Evolutionary conservation across 2,797 vertebrate genomes (phyloP).

Genomic region (Rhynchonycteris naso): DNA sequence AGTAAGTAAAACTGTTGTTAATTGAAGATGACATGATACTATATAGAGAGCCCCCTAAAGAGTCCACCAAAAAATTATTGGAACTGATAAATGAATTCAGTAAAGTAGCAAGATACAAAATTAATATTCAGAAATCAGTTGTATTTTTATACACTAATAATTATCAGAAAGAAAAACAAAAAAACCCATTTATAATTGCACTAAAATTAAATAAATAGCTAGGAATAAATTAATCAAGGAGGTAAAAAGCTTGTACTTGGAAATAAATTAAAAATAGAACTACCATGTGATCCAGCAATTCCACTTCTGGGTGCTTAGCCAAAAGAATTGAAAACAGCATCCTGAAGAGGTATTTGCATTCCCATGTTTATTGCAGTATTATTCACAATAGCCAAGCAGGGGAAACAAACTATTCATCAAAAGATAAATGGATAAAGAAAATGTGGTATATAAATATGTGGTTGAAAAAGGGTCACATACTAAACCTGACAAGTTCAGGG

Average conservation of each 20-base stretch:
- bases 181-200: too few species aligned
- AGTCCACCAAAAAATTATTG: too few species aligned
- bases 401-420: background rate
- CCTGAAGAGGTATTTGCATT: background rate
- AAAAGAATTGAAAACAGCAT: background rate
- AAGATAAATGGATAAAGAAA: background rate
- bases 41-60: too few species aligned
- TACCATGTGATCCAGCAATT: slow-evolving; percentile 22
- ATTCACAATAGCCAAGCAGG: background rate
- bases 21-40: too few species aligned
- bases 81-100: too few species aligned
- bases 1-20: too few species aligned
- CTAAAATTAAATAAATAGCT: background rate
- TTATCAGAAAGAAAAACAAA: background rate
- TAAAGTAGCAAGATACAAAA: too few species aligned
- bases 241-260: background rate
- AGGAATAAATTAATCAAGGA: background rate
- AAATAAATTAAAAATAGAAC: background rate
- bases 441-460: background rate
- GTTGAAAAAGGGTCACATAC: background rate
- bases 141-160: background rate
- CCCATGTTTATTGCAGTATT: background rate
- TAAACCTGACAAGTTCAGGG: background rate
- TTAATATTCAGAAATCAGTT: background rate
- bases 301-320: background rate